These are phyloP conservation scores for Vireo altiloquus DNA, from an alignment of 2,113 vertebrate genomes.

Conservation along the genomic window DNA sequence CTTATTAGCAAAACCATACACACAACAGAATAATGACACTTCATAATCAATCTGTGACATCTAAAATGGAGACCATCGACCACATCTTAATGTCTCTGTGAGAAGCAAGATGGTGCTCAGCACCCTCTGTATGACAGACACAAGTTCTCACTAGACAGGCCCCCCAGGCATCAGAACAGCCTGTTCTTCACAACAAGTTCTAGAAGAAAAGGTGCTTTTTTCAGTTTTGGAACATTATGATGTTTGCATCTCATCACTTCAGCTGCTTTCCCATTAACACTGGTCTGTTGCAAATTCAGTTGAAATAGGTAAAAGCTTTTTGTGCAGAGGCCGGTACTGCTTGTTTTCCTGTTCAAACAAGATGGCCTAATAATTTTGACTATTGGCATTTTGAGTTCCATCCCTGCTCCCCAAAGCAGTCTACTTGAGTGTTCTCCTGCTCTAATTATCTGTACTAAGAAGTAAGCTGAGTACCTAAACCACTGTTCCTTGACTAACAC, in stretches of 20 bases:
- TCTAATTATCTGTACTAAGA: neutral
- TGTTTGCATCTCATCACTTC: neutral
- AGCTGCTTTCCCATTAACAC: neutral
- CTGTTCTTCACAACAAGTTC: neutral
- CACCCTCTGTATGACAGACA: neutral
- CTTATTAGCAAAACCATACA: neutral
- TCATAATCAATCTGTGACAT: neutral
- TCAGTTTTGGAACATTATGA: neutral
- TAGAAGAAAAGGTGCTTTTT: neutral
- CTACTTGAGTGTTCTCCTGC: neutral
- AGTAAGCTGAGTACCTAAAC: neutral
- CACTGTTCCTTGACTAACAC: neutral
- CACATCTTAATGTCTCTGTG: neutral
- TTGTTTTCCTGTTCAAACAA: neutral
- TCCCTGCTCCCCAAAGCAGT: neutral
- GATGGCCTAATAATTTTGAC: neutral
- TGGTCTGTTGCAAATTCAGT: neutral
- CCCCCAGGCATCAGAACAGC: neutral
- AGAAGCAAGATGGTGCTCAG: neutral
- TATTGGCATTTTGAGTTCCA: neutral
- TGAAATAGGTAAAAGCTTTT: neutral
- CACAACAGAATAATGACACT: neutral
- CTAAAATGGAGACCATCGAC: neutral
- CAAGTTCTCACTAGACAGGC: neutral
- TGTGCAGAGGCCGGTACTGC: neutral